Evolutionary conservation across 2,113 vertebrate species (phyloP), one percentile per base, ranked within the genome.

Genomic region (Thymallus thymallus): DNA sequence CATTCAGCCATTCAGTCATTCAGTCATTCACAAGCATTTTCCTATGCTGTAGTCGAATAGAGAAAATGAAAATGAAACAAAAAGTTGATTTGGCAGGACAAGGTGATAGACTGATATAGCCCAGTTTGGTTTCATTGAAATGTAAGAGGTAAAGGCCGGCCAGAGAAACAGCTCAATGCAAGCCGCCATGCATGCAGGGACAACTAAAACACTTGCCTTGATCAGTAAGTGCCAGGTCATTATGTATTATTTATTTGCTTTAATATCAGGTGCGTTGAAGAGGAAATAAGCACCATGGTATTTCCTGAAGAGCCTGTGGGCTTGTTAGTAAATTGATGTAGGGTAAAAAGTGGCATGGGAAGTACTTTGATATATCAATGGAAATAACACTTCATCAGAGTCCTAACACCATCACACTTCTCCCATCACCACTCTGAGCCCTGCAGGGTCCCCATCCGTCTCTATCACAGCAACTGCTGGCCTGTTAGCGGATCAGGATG

Each of bases 11-110:
- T 51, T 51, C 35, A 41, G 35, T 35, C 35, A 35, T 35, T 35
- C 73, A 72, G 69, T 82, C 78, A 77, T 69, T 62, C 76, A 73
- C 72, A 24, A 35, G 35, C 73, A 60, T 48, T 73, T 72, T 77
- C 63, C 61, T 63, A 75, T 69, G 72, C 63, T 26, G 65, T 67
- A 74, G 48, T 69, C 23, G 65, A 72, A 75, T 24, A 22, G 30
- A 62, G 75, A 81, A 69, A 80, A 66, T 45, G 65, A 61, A 71
- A 73, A 75, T 58, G 70, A 71, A 82, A 75, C 71, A 73, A 78
- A 81, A 81, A 73, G 78, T 81, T 82, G 56, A 16, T 58, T 72
- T 76, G 74, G 72, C 60, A 69, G 48, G 68, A 68, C 45, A 70
- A 74, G 63, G 74, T 67, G 69, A 84, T 66, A 22, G 26, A 78